Conservation (phyloP, 1,140 invertebrate genomes). For the Aphis gossypii region DNA sequence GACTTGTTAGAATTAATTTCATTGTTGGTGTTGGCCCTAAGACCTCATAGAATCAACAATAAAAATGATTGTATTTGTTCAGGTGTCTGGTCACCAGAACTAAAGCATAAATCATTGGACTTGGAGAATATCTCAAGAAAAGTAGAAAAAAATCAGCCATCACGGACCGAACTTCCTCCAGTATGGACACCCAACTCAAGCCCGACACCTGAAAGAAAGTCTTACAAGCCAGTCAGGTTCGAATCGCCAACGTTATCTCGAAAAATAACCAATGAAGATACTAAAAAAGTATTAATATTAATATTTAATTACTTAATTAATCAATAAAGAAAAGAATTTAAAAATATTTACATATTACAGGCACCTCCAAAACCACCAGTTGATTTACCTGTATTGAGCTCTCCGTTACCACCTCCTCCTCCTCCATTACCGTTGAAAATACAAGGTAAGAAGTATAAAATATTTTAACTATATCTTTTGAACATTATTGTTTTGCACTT, state of each 20-base stretch:
- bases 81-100: slow-evolving; percentile 66
- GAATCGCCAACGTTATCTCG: slow-evolving; percentile 74
- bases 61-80: slow-evolving; percentile 49
- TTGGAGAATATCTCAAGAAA: slow-evolving; percentile 59
- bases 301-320: neutral
- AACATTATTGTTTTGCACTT: neutral
- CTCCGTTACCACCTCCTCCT: slow-evolving; percentile 30
- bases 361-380: neutral
- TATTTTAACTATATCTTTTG: neutral
- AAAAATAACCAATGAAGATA: slow-evolving; percentile 62
- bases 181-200: slow-evolving; percentile 79
- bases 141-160: slow-evolving; percentile 48
- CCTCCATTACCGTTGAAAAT: neutral
- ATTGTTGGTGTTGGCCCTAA: neutral
- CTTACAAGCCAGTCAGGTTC: slow-evolving; percentile 78
- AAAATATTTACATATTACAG: neutral
- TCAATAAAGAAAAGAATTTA: neutral
- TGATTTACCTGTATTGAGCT: slow-evolving; percentile 17
- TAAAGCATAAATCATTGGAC: slow-evolving; percentile 61
- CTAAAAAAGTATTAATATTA: slow-evolving; percentile 31
- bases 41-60: neutral
- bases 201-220: slow-evolving; percentile 71
- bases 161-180: slow-evolving; percentile 64
- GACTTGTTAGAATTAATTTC: slow-evolving; percentile 42
- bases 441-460: neutral